phyloP scores from a whole-genome alignment of 2,888 invertebrate genomes.

The Diarsia dahlii region DNA sequence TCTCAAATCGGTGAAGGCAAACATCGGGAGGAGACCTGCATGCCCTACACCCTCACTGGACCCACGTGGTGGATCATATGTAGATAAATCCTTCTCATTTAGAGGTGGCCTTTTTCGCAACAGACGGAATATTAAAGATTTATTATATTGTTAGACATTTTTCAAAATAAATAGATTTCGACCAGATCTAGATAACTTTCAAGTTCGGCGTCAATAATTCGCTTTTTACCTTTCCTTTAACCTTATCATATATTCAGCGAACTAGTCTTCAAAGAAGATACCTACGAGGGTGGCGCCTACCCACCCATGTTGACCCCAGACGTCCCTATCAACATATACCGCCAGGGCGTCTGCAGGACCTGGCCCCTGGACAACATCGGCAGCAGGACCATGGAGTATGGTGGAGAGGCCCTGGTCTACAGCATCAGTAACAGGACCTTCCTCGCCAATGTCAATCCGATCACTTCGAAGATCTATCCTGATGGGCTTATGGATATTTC shows the following conservation, averaged over 20 bases:
- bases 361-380: constrained; percentile 83
- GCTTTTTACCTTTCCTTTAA: not conserved
- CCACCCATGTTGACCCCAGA: constrained; percentile 91
- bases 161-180: not conserved
- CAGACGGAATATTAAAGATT: too few species aligned
- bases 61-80: too few species aligned
- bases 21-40: not conserved
- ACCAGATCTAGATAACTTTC: not conserved
- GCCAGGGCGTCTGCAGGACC: constrained; percentile 94
- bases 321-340: constrained; percentile 91
- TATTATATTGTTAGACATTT: not conserved
- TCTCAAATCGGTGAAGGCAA: not conserved
- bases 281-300: constrained; percentile 94
- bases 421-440: constrained; percentile 91
- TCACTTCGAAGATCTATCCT: constrained; percentile 88
- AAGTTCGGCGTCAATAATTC: not conserved
- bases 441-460: constrained; percentile 86
- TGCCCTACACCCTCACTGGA: too few species aligned
- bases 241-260: constrained; percentile 47
- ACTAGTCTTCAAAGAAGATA: constrained; percentile 92
- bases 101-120: too few species aligned
- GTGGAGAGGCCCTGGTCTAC: constrained; percentile 92
- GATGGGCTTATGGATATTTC: constrained; percentile 91
- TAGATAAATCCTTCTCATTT: too few species aligned
- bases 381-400: constrained; percentile 77